A percentile compares a stretch with the other conserved stretches of the same genome.
phyloP scores from a whole-genome alignment of 2,888 invertebrate genomes.

The Drosophila demipolita region DNA sequence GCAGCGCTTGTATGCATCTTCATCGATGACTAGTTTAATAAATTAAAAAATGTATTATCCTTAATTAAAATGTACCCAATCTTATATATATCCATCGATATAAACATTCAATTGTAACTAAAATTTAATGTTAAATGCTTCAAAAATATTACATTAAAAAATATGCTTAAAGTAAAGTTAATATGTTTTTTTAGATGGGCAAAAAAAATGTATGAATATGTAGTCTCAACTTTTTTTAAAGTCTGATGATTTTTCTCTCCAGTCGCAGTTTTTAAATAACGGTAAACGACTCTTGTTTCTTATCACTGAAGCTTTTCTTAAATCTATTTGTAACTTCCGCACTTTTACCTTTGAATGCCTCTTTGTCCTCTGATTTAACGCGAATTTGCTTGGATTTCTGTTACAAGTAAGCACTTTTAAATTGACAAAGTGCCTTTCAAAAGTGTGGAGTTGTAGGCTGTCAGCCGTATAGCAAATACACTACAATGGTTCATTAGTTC shows the following conservation, averaged over 20 bases:
- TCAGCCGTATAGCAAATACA: not conserved
- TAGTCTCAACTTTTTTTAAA: not conserved
- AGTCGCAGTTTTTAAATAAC: not conserved
- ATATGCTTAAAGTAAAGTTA: not conserved
- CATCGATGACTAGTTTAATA: constrained; percentile 62
- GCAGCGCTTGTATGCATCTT: constrained; percentile 51
- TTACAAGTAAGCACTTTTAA: constrained; percentile 67
- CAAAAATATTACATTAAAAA: constrained; percentile 28
- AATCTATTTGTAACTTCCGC: constrained; percentile 57
- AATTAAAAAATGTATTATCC: constrained; percentile 51
- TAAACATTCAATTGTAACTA: constrained; percentile 31
- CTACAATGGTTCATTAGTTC: not conserved
- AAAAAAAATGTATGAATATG: not conserved
- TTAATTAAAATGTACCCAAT: constrained; percentile 9
- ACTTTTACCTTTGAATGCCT: constrained; percentile 33
- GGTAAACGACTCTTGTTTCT: not conserved
- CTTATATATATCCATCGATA: constrained; percentile 5
- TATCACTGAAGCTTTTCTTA: constrained; percentile 29
- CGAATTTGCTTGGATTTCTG: constrained; percentile 26
- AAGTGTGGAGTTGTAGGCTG: constrained; percentile 32
- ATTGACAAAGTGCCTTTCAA: constrained; percentile 63
- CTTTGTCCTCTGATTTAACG: constrained; percentile 24
- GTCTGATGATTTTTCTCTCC: not conserved
- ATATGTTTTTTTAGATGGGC: not conserved
- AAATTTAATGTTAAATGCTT: constrained; percentile 15